Conservation (phyloP, 2,797 vertebrate species). For the Sitta carolinensis region DNA sequence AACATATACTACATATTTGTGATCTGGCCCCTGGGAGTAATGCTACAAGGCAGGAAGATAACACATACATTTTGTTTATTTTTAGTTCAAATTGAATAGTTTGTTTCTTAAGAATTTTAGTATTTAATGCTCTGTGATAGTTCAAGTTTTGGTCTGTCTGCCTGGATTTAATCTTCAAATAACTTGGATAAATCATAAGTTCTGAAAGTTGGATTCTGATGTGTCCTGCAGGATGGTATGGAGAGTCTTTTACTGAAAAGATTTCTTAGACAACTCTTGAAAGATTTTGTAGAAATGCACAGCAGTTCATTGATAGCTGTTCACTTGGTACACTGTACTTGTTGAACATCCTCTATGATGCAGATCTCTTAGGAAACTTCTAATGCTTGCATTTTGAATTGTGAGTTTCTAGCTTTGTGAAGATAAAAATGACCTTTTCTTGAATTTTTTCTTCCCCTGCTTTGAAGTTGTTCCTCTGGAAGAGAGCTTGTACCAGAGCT, state of each 20-base stretch:
- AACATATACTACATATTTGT: rapidly evolving
- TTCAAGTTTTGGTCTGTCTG: background rate
- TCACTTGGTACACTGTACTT: background rate
- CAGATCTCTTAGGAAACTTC: background rate
- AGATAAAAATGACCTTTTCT: background rate
- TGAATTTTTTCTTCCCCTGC: background rate
- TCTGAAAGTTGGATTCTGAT: background rate
- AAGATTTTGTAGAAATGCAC: background rate
- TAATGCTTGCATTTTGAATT: background rate
- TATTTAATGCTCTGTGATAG: background rate
- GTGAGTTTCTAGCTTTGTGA: background rate
- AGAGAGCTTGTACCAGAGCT: background rate
- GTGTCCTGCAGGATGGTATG: background rate
- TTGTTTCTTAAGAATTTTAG: background rate
- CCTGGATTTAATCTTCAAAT: background rate
- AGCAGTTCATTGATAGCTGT: background rate
- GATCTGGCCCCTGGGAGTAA: background rate
- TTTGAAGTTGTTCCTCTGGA: background rate
- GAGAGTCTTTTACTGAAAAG: background rate
- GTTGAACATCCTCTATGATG: background rate
- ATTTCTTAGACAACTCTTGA: background rate
- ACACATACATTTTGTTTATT: background rate
- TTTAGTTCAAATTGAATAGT: background rate
- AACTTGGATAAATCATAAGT: background rate
- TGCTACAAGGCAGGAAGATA: background rate